These are phyloP conservation scores for Argentina silus DNA, from an alignment of 2,797 vertebrate species.

Conservation along the genomic window DNA sequence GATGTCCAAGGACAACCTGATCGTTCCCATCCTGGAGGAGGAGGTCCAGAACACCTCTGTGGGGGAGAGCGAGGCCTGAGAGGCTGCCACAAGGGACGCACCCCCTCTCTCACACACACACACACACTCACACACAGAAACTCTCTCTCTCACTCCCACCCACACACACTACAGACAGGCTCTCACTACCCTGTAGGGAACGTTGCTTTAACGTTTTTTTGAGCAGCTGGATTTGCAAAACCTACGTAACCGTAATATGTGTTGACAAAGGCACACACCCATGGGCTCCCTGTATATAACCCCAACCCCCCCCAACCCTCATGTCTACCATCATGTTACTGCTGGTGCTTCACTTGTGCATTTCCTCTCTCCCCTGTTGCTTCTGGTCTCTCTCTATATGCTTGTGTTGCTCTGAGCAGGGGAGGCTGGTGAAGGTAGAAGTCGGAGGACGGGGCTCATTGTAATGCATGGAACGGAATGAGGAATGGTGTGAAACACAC, in stretches of 20 bases:
- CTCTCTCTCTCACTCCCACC: background rate
- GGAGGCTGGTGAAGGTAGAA: no score
- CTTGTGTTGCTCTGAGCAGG: constrained; percentile 52
- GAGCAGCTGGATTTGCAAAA: constrained; percentile 70
- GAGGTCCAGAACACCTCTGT: constrained; percentile 80
- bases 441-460: no score
- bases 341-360: constrained; percentile 56
- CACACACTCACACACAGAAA: constrained; percentile 25
- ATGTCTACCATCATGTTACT: constrained; percentile 42
- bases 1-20: constrained; percentile 99
- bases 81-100: constrained; percentile 41
- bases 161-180: constrained; percentile 56
- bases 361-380: constrained; percentile 42
- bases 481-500: no score
- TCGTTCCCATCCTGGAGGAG: constrained; percentile 98
- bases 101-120: constrained; percentile 11
- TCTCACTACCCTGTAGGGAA: constrained; percentile 47
- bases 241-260: constrained; percentile 54
- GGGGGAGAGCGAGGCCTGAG: constrained; percentile 95
- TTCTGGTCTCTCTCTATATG: constrained; percentile 52
- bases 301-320: background rate
- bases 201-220: constrained; percentile 42
- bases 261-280: constrained; percentile 64
- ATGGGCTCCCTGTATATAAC: constrained; percentile 66
- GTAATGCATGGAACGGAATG: no score